Evolutionary conservation across 2,113 vertebrate genomes (phyloP), one percentile per base, ranked within the genome.

Genomic region (Oxyruncus cristatus): DNA sequence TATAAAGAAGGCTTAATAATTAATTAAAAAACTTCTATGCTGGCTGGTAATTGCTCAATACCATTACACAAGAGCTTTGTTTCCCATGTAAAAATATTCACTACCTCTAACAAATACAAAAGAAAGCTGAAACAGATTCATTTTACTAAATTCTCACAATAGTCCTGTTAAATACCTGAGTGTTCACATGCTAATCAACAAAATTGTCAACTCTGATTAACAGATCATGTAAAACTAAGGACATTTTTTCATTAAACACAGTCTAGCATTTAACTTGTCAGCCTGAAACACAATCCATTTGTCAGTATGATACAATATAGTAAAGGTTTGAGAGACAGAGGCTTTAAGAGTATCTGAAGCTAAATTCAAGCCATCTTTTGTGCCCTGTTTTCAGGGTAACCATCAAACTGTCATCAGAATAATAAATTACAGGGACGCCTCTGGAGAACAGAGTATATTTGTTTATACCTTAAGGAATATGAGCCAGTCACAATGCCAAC

Each of bases 321-420:
- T 80, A 95, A 89, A 93, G 79, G 81, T 80, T 92, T 96, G 85
- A 93, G 93, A 96, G 50, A 73, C 79, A 94, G 95, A 92, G 81
- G 73, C 85, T 96, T 97, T 97, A 96, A 82, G 80, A 96, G 46
- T 92, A 97, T 92, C 92, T 95, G 79, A 95, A 97, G 55, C 89
- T 97, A 95, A 89, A 96, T 81, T 97, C 93, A 97, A 96, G 93
- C 65, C 71, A 95, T 91, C 90, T 98, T 98, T 97, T 97, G 89
- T 96, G 90, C 67, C 79, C 86, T 89, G 72, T 95, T 97, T 96
- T 97, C 93, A 93, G 93, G 92, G 91, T 97, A 98, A 95, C 94
- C 81, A 97, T 97, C 95, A 96, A 97, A 95, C 82, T 97, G 96
- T 95, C 94, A 96, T 93, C 84, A 95, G 95, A 97, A 96, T 97